Evolutionary conservation across 2,113 vertebrate species (phyloP), one percentile per base, ranked within the genome.

Genomic region (Corythoichthys haematopterus): DNA sequence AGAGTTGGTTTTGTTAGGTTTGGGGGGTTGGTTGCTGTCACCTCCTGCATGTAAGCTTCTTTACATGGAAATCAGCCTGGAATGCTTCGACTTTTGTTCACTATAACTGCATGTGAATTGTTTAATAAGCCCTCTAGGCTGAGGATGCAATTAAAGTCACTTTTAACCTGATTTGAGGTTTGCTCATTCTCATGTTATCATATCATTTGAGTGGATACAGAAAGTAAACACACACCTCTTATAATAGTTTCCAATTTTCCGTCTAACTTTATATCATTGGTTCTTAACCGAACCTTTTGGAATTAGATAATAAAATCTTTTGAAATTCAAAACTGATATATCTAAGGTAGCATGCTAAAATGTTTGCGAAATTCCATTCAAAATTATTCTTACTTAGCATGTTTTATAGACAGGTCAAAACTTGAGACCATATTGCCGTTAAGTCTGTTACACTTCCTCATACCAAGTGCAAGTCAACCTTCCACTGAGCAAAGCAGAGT

Each of bases 21-120:
- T 33, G 12, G 48, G 63, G 71, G 65, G 65, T 56, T 75, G 68
- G 47, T 79, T 83, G 76, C 68, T 69, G 69, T 77, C 82, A 74
- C 76, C 68, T 86, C 66, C 45, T 73, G 65, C 67, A 74, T 75
- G 66, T 72, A 55, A 84, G 78, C 53, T 61, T 58, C 64, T 38
- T 66, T 63, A 62, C 79, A 79, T 84, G 66, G 82, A 43, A 43
- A 43, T 43, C 6, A 8, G 9, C 40, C 33, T 50, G 37, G 64
- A 52, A 40, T 65, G 47, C 33, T 52, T 15, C 10, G 1, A 36
- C 9, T 13, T 11, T 56, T 14, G 33, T 36, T 13, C 13, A 15
- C 35, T 13, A 20, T 45, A 62, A 62, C 13, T 62, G 59, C 59
- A 62, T 62, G 40, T 28, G 9, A 60, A 40, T n/a, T 60, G 58